Evolutionary conservation across 2,888 invertebrate genomes (phyloP).

Genomic region (Stramonita haemastoma): DNA sequence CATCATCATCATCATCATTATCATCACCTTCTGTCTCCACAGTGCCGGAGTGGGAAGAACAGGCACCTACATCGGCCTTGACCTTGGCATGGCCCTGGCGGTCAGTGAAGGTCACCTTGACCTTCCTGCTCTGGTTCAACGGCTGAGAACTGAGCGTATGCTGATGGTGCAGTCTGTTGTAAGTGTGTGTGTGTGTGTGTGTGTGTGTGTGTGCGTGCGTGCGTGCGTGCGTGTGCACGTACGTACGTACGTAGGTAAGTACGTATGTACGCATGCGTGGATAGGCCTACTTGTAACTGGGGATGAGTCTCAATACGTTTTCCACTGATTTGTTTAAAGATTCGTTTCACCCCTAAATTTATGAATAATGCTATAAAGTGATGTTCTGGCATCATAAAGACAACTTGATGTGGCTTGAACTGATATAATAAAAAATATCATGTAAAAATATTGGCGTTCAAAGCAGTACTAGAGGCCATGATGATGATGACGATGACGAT

Average conservation of each 20-base stretch:
- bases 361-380: no score
- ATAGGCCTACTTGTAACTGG: neutral
- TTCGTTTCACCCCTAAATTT: no score
- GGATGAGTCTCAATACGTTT: no score
- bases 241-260: neutral
- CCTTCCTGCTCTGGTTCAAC: neutral
- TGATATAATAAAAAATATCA: no score
- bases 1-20: neutral
- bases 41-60: neutral
- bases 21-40: no score
- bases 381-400: no score
- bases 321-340: no score
- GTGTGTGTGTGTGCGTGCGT: conserved; percentile 21
- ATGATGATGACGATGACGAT: neutral
- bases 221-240: conserved; percentile 6
- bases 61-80: neutral
- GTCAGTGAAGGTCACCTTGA: neutral
- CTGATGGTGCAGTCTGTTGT: neutral
- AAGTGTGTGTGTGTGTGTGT: neutral
- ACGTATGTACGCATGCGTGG: neutral
- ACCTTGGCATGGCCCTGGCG: conserved; percentile 7
- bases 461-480: neutral
- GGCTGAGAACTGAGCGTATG: neutral
- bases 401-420: no score
- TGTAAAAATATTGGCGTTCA: neutral